Conservation (phyloP, 2,113 vertebrate genomes). For the Peromyscus polionotus region DNA sequence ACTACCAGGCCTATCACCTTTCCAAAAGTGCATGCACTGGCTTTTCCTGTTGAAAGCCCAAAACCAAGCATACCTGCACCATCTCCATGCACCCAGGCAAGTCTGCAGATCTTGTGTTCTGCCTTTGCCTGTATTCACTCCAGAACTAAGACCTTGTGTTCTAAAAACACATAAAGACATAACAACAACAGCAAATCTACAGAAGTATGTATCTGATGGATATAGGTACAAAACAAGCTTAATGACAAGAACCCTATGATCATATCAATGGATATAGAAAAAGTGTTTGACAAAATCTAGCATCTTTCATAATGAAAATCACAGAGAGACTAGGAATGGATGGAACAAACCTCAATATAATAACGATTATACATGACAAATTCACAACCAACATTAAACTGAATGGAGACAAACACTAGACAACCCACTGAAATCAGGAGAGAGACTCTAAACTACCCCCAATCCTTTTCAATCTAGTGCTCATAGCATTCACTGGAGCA, state of each 20-base stretch:
- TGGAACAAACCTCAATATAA: neutral
- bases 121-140: neutral
- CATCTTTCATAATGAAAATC: neutral
- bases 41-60: neutral
- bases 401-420: neutral
- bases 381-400: neutral
- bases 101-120: neutral
- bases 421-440: neutral
- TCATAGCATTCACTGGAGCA: neutral
- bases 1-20: no score
- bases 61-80: neutral
- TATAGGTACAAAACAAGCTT: no score
- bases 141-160: neutral
- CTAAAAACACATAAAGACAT: neutral
- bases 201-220: no score
- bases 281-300: neutral
- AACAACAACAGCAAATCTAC: neutral
- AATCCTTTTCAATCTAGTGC: neutral
- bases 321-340: neutral
- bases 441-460: no score
- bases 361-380: neutral
- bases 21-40: neutral
- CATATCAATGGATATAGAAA: neutral
- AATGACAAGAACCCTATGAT: neutral
- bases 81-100: fast-evolving